Conservation (phyloP, 2,113 vertebrate genomes). For the Hystrix cristata region DNA sequence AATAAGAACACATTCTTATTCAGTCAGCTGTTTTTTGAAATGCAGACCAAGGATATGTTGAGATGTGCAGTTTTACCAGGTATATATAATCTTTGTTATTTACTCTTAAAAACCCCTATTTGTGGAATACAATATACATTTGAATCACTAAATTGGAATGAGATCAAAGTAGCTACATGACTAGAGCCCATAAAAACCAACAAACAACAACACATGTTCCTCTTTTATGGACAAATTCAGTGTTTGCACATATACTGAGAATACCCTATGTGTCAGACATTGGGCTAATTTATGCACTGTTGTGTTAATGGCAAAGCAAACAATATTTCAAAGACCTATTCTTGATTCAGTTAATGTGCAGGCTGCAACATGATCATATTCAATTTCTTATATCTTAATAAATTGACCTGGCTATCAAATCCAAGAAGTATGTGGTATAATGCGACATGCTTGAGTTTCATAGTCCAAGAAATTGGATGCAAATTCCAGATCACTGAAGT, state of each 20-base stretch:
- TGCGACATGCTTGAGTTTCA: neutral
- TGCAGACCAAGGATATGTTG: neutral
- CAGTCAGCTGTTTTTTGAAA: neutral
- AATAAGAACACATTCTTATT: neutral
- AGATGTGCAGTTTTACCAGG: neutral
- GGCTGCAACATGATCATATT: neutral
- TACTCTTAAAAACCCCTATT: neutral
- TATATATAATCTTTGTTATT: neutral
- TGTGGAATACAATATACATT: constrained; percentile 1
- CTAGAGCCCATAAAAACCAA: neutral
- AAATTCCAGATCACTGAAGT: neutral
- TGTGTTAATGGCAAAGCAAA: constrained; percentile 1
- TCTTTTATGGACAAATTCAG: neutral
- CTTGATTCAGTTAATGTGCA: neutral
- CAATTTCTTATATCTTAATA: neutral
- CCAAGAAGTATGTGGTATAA: neutral
- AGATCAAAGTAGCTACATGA: neutral
- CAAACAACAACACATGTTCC: neutral
- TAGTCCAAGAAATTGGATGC: neutral
- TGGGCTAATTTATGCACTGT: neutral
- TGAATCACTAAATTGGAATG: neutral
- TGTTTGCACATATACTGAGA: neutral
- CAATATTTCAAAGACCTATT: neutral
- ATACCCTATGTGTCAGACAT: neutral
- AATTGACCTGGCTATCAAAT: neutral